These are phyloP conservation scores for Frankliniella intonsa DNA, from an alignment of 2,888 invertebrate species.

Conservation along the genomic window DNA sequence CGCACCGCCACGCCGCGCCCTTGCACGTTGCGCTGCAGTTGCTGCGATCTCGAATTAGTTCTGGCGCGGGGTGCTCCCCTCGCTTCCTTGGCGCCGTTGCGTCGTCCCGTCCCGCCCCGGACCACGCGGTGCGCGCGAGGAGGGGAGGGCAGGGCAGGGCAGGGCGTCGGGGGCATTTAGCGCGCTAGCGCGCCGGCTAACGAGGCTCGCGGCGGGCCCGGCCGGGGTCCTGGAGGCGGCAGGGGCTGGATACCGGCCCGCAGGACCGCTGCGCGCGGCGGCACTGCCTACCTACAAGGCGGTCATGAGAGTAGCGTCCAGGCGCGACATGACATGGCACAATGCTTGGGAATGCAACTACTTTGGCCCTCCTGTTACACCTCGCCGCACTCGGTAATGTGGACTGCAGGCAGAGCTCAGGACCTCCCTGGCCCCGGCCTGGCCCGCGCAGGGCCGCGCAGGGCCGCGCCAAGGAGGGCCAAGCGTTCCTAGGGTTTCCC, in stretches of 20 bases:
- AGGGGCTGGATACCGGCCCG: not conserved
- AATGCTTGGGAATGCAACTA: too few species aligned
- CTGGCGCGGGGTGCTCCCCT: not conserved
- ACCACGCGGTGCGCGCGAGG: not conserved
- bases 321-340: not conserved
- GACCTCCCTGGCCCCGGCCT: not conserved
- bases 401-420: not conserved
- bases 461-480: too few species aligned
- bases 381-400: too few species aligned
- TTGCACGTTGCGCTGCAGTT: not conserved
- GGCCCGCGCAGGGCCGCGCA: too few species aligned
- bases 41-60: conserved; percentile 14
- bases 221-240: not conserved
- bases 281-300: not conserved
- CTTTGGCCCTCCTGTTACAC: too few species aligned
- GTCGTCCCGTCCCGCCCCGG: not conserved
- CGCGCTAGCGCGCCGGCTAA: not conserved
- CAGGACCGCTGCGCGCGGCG: not conserved
- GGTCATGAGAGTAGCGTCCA: not conserved
- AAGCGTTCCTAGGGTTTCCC: not conserved
- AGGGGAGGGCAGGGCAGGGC: not conserved
- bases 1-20: not conserved
- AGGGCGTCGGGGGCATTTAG: too few species aligned
- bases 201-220: not conserved
- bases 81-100: not conserved